A percentile compares a stretch with the other conserved stretches of the same genome.
phyloP scores from a whole-genome alignment of 2,797 vertebrate genomes.

The Anisognathus igniventris region DNA sequence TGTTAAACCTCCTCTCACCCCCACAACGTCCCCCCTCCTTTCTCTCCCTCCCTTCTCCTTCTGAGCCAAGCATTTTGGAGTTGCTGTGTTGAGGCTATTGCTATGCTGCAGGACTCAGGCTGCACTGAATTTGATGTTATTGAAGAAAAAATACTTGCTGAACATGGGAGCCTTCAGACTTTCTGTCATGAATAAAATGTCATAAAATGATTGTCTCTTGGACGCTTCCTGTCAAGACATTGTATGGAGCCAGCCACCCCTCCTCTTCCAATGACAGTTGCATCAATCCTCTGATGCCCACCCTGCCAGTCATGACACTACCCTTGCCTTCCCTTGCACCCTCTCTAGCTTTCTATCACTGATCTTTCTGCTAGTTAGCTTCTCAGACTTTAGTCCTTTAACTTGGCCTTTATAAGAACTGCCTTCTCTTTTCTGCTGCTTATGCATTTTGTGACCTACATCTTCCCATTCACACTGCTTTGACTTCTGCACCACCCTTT shows the following conservation, averaged over 20 bases:
- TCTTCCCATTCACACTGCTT: not conserved
- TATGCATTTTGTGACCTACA: not conserved
- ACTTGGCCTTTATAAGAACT: not conserved
- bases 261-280: not conserved
- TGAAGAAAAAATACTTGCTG: slow-evolving; percentile 23
- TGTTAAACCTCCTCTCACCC: slow-evolving; percentile 75
- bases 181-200: not conserved
- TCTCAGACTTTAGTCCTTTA: not conserved
- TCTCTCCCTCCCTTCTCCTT: slow-evolving; percentile 52
- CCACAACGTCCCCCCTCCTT: slow-evolving; percentile 19
- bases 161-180: not conserved
- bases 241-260: not conserved
- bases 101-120: not conserved
- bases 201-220: not conserved
- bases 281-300: not conserved
- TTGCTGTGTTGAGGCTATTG: slow-evolving; percentile 55
- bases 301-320: not conserved
- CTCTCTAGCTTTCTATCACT: not conserved
- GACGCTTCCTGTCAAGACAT: not conserved
- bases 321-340: not conserved
- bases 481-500: not conserved
- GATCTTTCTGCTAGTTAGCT: not conserved
- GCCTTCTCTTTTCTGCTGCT: not conserved
- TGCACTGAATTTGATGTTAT: slow-evolving; percentile 36
- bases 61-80: slow-evolving; percentile 57